Base-by-base conservation (phyloP, 2,797 vertebrate species). In the Platyrinchus mystaceus region DNA sequence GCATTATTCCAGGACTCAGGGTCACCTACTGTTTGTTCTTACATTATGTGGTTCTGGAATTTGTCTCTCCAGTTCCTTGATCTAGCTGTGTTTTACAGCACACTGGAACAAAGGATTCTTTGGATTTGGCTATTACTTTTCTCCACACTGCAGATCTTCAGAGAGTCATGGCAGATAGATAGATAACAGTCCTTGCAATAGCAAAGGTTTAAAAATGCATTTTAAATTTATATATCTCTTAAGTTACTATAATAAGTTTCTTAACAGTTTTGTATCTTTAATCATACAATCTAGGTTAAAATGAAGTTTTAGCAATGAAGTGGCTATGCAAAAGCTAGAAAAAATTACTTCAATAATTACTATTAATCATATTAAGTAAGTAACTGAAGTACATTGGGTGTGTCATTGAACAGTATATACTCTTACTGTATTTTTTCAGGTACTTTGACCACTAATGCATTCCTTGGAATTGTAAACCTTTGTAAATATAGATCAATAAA, bases 401-500 rank as follows among this genome's bases (percentile, higher is more conserved):
- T 30, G 30, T 66, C 28, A 56, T 62, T 70, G 67, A 75, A 28
- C 8, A 12, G 12, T 32, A 58, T 23, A 34, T 70, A 8, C 24
- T 78, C 22, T 70, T 66, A 56, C 12, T 47, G 9, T 37, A 21
- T 46, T 83, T 9, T 78, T 83, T 60, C 52, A 47, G 27, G 41
- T 66, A 34, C 15, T 34, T 83, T 66, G 21, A 43, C 27, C 11
- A 28, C 21, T 47, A 30, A 30, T 0, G 0, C 9, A 1, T 43
- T 66, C 27, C 27, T 62, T 66, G 34, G 15, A 83, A 75, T 14
- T 43, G 5, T 41, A 56, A 58, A 46, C 8, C 9, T 69, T 60
- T 66, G 30, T 52, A 67, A 76, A 46, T 32, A 70, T 39, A 66
- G 78, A 24, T 7, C 70, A 78, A 39, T 34, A 14, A 37, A 80